Base-by-base conservation (phyloP, 2,797 vertebrate genomes). In the Coluber constrictor region DNA sequence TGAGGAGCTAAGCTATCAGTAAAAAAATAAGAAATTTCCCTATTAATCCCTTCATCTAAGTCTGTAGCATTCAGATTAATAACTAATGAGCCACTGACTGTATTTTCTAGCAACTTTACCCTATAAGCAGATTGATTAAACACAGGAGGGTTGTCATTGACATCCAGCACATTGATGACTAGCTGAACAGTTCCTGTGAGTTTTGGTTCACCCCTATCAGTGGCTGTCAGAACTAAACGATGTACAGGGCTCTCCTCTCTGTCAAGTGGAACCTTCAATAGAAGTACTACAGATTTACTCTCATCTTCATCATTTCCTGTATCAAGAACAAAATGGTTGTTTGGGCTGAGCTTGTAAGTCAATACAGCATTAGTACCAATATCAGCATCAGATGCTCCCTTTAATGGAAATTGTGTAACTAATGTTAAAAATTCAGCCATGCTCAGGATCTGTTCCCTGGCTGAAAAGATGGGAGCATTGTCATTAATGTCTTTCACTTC, bases 11-110 rank as follows among this genome's bases (percentile, higher is more conserved):
- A 98, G 92, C 98, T 98, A 7, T 96, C 97, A 47, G 94, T 96
- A 92, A 97, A 96, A 18, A 97, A 96, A 92, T 98, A 98, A 25
- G 93, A 5, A 18, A 98, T 96, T 83, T 98, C 96, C 0, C 97
- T 97, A 89, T 98, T 98, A 54, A 94, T 90, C 11, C 97, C 98
- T 90, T 98, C 97, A 90, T 98, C 98, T 83, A 96, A 93, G 94
- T 98, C 98, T 8, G 97, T 98, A 4, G 98, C 98, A 91, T 98
- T 98, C 25, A 98, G 94, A 93, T 97, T 97, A 37, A 98, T 47
- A 0, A 98, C 94, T 11, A 94, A 96, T 25, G 97, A 97, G 1
- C 98, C 98, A 13, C 97, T 92, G 0, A 94, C 93, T 0, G 89
- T 10, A 92, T 98, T 98, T 97, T 98, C 98, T 2, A 37, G 54